phyloP scores from a whole-genome alignment of 2,797 vertebrate genomes.

The Rhabdomys pumilio region DNA sequence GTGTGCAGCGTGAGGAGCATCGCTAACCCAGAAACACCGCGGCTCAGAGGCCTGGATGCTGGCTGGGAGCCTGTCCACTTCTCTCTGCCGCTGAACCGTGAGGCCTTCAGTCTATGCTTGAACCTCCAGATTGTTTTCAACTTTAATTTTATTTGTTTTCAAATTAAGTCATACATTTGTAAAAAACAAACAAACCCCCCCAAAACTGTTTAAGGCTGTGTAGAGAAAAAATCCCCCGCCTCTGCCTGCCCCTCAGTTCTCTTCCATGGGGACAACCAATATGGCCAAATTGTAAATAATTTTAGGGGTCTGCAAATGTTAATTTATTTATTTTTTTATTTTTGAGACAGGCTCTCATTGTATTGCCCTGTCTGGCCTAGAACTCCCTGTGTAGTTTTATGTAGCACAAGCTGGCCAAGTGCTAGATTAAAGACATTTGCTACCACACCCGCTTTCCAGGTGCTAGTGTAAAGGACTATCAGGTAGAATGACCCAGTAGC shows the following conservation, averaged over 20 bases:
- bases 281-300: neutral
- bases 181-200: neutral
- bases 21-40: neutral
- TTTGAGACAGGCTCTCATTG: neutral
- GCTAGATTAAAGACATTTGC: neutral
- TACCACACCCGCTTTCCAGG: neutral
- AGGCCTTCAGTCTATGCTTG: conserved; percentile 41
- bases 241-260: neutral
- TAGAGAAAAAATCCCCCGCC: neutral
- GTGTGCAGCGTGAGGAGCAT: conserved; percentile 28
- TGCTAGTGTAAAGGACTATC: conserved; percentile 55
- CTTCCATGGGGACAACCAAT: conserved; percentile 26
- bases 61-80: neutral
- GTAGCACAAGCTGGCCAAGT: neutral
- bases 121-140: conserved; percentile 72
- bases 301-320: conserved; percentile 30
- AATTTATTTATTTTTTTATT: neutral
- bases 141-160: conserved; percentile 62
- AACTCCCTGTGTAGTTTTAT: neutral
- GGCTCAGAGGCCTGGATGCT: neutral
- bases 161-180: conserved; percentile 29
- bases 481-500: neutral
- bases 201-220: neutral
- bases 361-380: neutral
- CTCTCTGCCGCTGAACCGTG: neutral